Evolutionary conservation across 30 jellyfish, hydroid and myxozoan genomes (phyloP).

Genomic region (Hydractinia symbiolongicarpus): DNA sequence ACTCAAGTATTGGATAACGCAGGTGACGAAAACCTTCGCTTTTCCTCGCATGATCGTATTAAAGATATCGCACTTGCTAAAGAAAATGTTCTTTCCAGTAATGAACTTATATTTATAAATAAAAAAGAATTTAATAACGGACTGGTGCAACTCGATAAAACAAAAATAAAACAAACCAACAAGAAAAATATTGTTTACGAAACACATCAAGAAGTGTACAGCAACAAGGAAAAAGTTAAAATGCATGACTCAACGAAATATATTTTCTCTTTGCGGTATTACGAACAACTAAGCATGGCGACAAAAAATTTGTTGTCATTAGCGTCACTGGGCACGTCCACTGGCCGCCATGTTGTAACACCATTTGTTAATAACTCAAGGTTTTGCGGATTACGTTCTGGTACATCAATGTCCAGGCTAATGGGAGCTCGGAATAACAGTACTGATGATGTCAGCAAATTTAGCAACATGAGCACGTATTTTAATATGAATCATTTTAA

Average conservation of each 20-base stretch:
- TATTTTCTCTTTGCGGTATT: constrained; percentile 60
- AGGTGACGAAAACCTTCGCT: too few relatives aligned
- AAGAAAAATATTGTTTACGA: background rate
- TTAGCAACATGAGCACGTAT: constrained; percentile 54
- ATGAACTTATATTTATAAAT: constrained; percentile 9
- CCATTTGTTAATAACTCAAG: constrained; percentile 90
- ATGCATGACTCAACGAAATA: constrained; percentile 17
- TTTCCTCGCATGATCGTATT: too few relatives aligned
- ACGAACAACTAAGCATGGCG: constrained; percentile 87
- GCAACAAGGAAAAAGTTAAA: background rate
- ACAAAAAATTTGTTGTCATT: constrained; percentile 67
- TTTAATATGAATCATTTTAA: constrained; percentile 58
- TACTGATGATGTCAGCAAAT: constrained; percentile 15
- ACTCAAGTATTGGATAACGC: too few relatives aligned
- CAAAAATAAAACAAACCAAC: constrained; percentile 1
- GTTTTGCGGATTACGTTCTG: constrained; percentile 70
- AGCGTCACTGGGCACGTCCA: constrained; percentile 78
- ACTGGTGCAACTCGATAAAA: constrained; percentile 11
- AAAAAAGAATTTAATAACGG: constrained; percentile 17
- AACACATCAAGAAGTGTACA: background rate
- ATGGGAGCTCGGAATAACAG: background rate
- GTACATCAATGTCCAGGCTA: constrained; percentile 19
- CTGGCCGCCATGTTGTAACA: constrained; percentile 55
- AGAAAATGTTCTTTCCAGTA: background rate
- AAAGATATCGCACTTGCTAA: background rate